Evolutionary conservation across 2,888 invertebrate genomes (phyloP).

Genomic region (Camponotus fellah): DNA sequence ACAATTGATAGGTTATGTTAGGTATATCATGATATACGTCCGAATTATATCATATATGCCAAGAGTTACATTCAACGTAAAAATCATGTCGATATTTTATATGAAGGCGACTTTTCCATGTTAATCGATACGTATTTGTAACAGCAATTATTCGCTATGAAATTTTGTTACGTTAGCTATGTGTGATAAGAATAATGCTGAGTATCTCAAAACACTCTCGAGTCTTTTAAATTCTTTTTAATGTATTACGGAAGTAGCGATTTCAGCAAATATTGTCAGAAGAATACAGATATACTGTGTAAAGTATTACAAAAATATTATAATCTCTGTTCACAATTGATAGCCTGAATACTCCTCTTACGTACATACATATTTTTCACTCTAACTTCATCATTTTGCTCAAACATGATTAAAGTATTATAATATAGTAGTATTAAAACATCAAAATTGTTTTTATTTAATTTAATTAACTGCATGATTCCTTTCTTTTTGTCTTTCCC

Average conservation of each 20-base stretch:
- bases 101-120: not conserved
- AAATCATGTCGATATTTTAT: not conserved
- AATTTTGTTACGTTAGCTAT: not conserved
- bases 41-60: not conserved
- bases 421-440: not conserved
- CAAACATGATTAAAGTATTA: not conserved
- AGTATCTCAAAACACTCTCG: not conserved
- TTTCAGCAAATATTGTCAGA: slow-evolving; percentile 35
- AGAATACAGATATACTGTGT: slow-evolving; percentile 13
- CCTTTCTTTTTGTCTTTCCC: not conserved
- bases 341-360: not conserved
- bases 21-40: not conserved
- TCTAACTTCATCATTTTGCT: not conserved
- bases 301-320: slow-evolving; percentile 25
- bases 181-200: slow-evolving; percentile 30
- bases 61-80: not conserved
- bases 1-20: slow-evolving; percentile 32
- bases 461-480: not conserved
- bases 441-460: not conserved
- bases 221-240: not conserved
- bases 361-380: not conserved
- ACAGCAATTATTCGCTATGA: not conserved
- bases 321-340: slow-evolving; percentile 10
- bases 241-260: not conserved
- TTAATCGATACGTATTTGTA: not conserved